These are phyloP conservation scores for Dinoponera quadriceps DNA, from an alignment of 1,140 invertebrate genomes.

Conservation along the genomic window DNA sequence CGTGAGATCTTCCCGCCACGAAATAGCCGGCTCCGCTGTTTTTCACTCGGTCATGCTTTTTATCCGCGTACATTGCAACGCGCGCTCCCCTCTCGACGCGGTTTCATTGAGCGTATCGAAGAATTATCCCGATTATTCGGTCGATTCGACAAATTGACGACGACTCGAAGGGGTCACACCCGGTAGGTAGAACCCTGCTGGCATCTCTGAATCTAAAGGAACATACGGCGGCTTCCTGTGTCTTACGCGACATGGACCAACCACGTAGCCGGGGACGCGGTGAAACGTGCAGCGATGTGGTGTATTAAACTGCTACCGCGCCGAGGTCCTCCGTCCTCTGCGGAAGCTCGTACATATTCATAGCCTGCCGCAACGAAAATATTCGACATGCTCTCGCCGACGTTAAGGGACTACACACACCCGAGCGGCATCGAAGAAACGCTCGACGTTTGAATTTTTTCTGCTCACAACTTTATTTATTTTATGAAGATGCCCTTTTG, in stretches of 20 bases:
- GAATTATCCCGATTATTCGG: slow-evolving; percentile 28
- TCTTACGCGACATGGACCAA: slow-evolving; percentile 65
- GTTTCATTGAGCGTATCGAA: neutral
- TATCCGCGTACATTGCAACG: neutral
- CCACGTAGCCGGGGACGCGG: slow-evolving; percentile 43
- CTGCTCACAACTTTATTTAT: no score
- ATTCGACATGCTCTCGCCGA: slow-evolving; percentile 3
- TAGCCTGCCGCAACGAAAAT: slow-evolving; percentile 31
- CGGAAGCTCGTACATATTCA: slow-evolving; percentile 64
- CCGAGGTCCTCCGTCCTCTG: neutral
- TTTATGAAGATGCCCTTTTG: no score
- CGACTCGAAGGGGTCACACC: slow-evolving; percentile 46
- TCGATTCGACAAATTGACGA: slow-evolving; percentile 16
- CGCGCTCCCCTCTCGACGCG: neutral
- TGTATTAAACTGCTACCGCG: slow-evolving; percentile 53
- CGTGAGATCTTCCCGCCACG: neutral
- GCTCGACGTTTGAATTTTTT: no score
- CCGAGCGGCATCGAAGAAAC: no score
- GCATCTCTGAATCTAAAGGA: slow-evolving; percentile 66
- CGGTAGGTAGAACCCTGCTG: slow-evolving; percentile 56
- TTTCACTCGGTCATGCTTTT: neutral
- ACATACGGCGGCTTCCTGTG: slow-evolving; percentile 75
- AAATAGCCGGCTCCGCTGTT: neutral
- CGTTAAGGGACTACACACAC: no score
- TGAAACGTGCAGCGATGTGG: slow-evolving; percentile 48